These are phyloP conservation scores for Endomychus coccineus DNA, from an alignment of 2,888 invertebrate species.

Conservation along the genomic window DNA sequence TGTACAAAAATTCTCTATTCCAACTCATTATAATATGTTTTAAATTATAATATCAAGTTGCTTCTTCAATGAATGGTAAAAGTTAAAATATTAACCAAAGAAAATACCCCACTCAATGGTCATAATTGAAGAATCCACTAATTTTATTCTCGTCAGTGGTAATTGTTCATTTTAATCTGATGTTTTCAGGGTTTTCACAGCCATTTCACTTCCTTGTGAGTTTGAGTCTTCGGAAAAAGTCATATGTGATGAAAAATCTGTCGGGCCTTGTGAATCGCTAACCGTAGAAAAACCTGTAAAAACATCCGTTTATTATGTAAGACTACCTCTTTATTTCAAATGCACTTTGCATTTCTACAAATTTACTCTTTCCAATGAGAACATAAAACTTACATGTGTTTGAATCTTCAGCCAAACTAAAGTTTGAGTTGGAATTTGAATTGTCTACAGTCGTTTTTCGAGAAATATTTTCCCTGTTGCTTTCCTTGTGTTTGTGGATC, in stretches of 20 bases:
- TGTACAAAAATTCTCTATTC: too few species aligned
- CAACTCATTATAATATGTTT: too few species aligned
- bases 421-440: slow-evolving; percentile 75
- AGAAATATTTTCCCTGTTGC: slow-evolving; percentile 73
- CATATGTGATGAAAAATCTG: slow-evolving; percentile 77
- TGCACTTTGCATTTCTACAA: not conserved
- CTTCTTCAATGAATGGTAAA: too few species aligned
- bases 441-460: slow-evolving; percentile 64
- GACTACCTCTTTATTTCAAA: too few species aligned
- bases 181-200: slow-evolving; percentile 72
- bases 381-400: slow-evolving; percentile 68
- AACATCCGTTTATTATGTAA: slow-evolving; percentile 13
- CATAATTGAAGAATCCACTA: too few species aligned
- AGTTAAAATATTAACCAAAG: too few species aligned
- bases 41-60: too few species aligned
- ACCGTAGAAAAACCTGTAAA: slow-evolving; percentile 79
- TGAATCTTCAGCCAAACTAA: slow-evolving; percentile 81
- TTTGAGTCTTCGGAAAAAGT: slow-evolving; percentile 88
- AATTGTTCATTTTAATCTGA: slow-evolving; percentile 8
- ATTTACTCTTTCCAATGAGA: not conserved
- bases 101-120: too few species aligned
- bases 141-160: not conserved
- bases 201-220: slow-evolving; percentile 76
- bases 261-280: slow-evolving; percentile 83
- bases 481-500: slow-evolving; percentile 50